A percentile compares a stretch with the other conserved stretches of the same genome.
These are phyloP conservation scores for Smittia aterrima DNA, from an alignment of 2,888 invertebrate genomes.

Conservation along the genomic window DNA sequence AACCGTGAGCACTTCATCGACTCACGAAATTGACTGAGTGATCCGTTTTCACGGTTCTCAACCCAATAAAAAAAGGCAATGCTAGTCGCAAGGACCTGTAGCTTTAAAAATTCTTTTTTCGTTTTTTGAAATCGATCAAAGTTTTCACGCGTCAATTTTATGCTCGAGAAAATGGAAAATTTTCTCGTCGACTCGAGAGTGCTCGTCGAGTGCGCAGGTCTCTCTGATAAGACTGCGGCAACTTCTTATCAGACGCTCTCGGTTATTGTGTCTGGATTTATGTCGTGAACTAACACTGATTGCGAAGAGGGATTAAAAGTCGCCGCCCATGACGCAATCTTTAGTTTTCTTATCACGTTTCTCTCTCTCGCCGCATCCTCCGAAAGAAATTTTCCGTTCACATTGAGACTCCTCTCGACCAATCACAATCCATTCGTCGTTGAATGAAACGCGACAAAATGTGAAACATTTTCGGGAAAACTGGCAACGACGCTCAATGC, in stretches of 20 bases:
- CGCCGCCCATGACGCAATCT: neutral
- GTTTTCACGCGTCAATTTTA: conserved; percentile 26
- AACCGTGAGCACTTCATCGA: neutral
- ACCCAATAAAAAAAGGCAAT: neutral
- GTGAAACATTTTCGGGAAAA: conserved; percentile 9
- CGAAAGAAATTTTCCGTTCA: neutral
- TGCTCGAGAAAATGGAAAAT: conserved; percentile 33
- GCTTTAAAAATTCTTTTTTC: conserved; percentile 25
- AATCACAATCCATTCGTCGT: conserved; percentile 4
- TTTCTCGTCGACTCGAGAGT: neutral
- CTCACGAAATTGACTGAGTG: neutral
- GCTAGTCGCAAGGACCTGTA: conserved; percentile 9
- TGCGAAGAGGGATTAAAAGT: neutral
- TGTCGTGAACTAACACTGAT: neutral
- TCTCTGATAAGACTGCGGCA: neutral
- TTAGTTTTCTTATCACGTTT: neutral
- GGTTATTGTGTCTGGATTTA: conserved; percentile 9
- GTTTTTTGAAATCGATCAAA: conserved; percentile 22
- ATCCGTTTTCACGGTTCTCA: conserved; percentile 14
- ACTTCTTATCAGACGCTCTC: conserved; percentile 11
- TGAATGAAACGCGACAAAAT: neutral
- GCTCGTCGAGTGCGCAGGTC: neutral
- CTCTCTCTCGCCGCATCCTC: conserved; percentile 16
- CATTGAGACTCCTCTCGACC: neutral
- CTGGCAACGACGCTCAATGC: conserved; percentile 13